Percentiles rank a stretch among this genome's conserved stretches.
Conservation (phyloP, 2,113 vertebrate species). For the Calypte anna region DNA sequence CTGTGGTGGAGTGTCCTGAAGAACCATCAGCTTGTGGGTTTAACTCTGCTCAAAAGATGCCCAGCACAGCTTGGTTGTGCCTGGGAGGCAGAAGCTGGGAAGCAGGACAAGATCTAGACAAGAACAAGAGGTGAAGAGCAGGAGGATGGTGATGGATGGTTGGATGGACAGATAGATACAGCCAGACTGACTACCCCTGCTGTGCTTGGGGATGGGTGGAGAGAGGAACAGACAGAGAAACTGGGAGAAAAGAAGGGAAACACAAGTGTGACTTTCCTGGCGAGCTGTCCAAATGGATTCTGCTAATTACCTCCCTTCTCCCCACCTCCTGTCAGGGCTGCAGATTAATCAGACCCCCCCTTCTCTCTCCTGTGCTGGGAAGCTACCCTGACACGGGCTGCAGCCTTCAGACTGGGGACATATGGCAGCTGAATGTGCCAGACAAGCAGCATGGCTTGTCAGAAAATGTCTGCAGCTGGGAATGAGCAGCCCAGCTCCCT, state of each 20-base stretch:
- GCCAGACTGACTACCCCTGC: not conserved
- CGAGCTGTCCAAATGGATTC: not conserved
- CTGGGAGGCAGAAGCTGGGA: not conserved
- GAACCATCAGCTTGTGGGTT: not conserved
- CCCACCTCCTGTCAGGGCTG: not conserved
- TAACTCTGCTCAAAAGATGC: not conserved
- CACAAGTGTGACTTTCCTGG: not conserved
- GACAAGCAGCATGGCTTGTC: not conserved
- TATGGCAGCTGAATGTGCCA: not conserved
- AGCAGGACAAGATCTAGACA: not conserved
- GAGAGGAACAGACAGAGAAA: not conserved
- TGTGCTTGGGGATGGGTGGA: not conserved
- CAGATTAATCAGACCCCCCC: constrained; percentile 4
- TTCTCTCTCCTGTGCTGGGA: not conserved
- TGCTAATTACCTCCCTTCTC: constrained; percentile 19
- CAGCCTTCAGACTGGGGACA: not conserved
- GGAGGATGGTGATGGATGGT: accelerated
- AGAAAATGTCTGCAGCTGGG: not conserved
- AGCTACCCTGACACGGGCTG: not conserved
- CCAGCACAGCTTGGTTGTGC: not conserved
- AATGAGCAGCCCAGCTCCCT: not conserved
- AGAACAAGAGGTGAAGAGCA: not conserved
- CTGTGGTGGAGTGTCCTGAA: not conserved
- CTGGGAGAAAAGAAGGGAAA: not conserved
- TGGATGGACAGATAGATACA: not conserved